Percentiles rank a stretch among this genome's conserved stretches.
Evolutionary conservation across 2,797 vertebrate genomes (phyloP).

Genomic region (Tolypeutes matacus): DNA sequence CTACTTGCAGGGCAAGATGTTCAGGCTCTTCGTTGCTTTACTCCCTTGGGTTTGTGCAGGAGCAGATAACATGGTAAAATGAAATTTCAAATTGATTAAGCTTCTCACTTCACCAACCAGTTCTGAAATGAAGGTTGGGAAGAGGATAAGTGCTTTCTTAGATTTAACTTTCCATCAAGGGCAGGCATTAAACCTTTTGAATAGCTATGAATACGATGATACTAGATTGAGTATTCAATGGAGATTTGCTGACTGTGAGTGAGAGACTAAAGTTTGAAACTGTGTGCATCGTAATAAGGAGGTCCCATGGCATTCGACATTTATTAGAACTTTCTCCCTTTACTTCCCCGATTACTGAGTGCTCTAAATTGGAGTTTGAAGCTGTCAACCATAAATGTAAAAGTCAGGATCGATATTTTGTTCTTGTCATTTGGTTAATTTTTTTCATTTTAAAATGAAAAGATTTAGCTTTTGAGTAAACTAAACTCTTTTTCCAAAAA

Average conservation of each 20-base stretch:
- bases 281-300: fast-evolving
- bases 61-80: background rate
- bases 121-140: background rate
- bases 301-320: fast-evolving
- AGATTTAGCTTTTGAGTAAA: background rate
- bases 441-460: slow-evolving; percentile 45
- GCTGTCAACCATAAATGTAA: background rate
- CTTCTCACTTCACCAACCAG: background rate
- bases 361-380: background rate
- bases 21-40: background rate
- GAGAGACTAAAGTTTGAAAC: background rate
- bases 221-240: background rate
- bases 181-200: background rate
- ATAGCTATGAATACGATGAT: background rate
- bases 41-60: background rate
- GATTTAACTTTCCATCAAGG: background rate
- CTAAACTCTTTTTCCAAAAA: background rate
- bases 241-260: background rate
- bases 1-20: background rate
- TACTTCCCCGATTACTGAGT: background rate
- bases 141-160: background rate
- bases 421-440: background rate
- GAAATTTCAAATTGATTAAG: background rate
- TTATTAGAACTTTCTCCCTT: background rate
- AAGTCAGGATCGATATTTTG: slow-evolving; percentile 27